Conservation (phyloP, 2,797 vertebrate genomes). For the Amblyraja radiata region DNA sequence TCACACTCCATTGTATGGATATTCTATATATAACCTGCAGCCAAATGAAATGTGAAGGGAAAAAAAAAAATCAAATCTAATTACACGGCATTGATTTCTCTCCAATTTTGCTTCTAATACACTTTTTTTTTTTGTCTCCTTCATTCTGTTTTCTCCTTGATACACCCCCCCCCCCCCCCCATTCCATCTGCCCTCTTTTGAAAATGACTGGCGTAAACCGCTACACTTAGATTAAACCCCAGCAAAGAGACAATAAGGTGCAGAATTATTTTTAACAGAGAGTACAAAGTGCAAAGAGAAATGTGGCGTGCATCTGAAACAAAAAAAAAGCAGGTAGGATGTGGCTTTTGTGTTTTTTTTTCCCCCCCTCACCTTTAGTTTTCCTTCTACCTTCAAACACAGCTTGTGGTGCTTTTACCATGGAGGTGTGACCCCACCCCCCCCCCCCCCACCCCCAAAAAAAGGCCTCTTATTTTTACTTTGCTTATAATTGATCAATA, state of each 20-base stretch:
- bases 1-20: constrained; percentile 25
- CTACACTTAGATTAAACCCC: constrained; percentile 28
- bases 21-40: constrained; percentile 43
- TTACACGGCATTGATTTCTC: constrained; percentile 52
- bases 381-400: not conserved
- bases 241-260: constrained; percentile 32
- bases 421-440: not conserved
- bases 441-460: too few species aligned
- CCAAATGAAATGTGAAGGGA: constrained; percentile 41
- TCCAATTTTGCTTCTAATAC: constrained; percentile 51
- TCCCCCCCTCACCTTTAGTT: not conserved
- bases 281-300: constrained; percentile 25
- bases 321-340: constrained; percentile 13
- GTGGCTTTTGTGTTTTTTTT: constrained; percentile 5
- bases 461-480: not conserved
- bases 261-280: constrained; percentile 30
- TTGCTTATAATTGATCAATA: constrained; percentile 8
- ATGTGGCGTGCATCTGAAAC: constrained; percentile 17
- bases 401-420: not conserved
- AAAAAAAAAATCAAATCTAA: constrained; percentile 52
- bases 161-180: constrained; percentile 1
- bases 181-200: constrained; percentile 18
- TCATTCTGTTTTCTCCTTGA: constrained; percentile 36
- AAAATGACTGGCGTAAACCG: constrained; percentile 33
- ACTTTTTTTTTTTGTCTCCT: constrained; percentile 44